Conservation (phyloP, 1,140 invertebrate genomes). For the Eueides isabella region DNA sequence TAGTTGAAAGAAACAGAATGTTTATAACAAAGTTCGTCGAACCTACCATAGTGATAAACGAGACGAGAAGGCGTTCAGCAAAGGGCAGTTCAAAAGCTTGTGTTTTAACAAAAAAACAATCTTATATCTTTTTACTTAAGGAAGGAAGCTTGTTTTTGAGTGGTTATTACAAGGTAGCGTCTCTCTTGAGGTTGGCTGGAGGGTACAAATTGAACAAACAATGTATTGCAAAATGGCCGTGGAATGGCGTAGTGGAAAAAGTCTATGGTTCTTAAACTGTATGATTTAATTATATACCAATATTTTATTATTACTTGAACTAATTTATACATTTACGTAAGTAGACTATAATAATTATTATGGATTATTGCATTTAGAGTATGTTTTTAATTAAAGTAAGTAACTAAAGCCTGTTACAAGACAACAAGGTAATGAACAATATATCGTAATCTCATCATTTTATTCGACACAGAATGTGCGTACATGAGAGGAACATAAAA, state of each 20-base stretch:
- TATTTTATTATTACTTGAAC: no score
- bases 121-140: slow-evolving; percentile 6
- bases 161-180: slow-evolving; percentile 30
- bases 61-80: slow-evolving; percentile 15
- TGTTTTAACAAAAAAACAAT: slow-evolving; percentile 6
- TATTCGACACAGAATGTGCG: no score
- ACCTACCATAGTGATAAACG: slow-evolving; percentile 13
- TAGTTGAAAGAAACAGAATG: background rate
- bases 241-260: slow-evolving; percentile 41
- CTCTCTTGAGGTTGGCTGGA: slow-evolving; percentile 49
- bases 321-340: no score
- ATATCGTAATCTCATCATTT: no score
- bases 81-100: background rate
- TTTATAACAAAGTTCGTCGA: slow-evolving; percentile 14
- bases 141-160: slow-evolving; percentile 12
- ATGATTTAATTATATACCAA: background rate
- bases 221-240: slow-evolving; percentile 67
- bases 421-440: no score
- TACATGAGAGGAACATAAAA: no score
- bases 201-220: slow-evolving; percentile 69
- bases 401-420: no score
- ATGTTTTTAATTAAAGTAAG: no score
- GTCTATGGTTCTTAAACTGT: slow-evolving; percentile 51
- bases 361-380: no score
- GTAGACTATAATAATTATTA: no score